phyloP scores from a whole-genome alignment of 2,113 vertebrate genomes.

The Tautogolabrus adspersus region DNA sequence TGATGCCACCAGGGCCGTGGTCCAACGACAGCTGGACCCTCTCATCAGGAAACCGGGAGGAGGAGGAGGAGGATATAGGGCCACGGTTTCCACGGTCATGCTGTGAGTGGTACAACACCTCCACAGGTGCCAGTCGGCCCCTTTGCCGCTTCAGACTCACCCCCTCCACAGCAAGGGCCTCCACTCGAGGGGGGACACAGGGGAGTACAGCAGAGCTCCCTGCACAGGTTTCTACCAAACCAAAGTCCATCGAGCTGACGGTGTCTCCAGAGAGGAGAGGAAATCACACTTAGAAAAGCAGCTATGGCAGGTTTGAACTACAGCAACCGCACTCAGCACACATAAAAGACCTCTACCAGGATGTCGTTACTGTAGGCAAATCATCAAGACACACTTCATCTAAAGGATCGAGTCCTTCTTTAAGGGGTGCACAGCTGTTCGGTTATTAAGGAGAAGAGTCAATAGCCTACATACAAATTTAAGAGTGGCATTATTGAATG shows the following conservation, averaged over 20 bases:
- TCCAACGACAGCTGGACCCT: slow-evolving; percentile 54
- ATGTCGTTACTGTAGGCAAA: too few species aligned
- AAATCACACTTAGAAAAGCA: slow-evolving; percentile 7
- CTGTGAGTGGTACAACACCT: slow-evolving; percentile 73
- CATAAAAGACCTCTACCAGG: too few species aligned
- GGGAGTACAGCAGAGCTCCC: slow-evolving; percentile 71
- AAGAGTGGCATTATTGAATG: too few species aligned
- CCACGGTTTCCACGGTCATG: neutral
- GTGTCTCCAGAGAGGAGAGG: slow-evolving; percentile 55
- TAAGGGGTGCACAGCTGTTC: too few species aligned
- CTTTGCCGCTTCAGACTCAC: slow-evolving; percentile 64
- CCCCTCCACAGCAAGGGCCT: slow-evolving; percentile 56
- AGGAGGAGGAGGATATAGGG: neutral
- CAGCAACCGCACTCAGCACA: neutral
- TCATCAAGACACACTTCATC: too few species aligned
- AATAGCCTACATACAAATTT: too few species aligned
- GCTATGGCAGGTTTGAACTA: neutral
- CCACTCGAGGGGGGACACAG: slow-evolving; percentile 44
- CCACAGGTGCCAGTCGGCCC: slow-evolving; percentile 26
- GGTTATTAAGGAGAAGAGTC: too few species aligned
- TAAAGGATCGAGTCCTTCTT: too few species aligned
- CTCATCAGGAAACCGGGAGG: slow-evolving; percentile 36
- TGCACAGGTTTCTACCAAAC: slow-evolving; percentile 54
- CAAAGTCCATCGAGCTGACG: slow-evolving; percentile 12
- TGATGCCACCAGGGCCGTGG: slow-evolving; percentile 43